These are phyloP conservation scores for Corythaeola cristata DNA, from an alignment of 2,113 vertebrate genomes.

Conservation along the genomic window DNA sequence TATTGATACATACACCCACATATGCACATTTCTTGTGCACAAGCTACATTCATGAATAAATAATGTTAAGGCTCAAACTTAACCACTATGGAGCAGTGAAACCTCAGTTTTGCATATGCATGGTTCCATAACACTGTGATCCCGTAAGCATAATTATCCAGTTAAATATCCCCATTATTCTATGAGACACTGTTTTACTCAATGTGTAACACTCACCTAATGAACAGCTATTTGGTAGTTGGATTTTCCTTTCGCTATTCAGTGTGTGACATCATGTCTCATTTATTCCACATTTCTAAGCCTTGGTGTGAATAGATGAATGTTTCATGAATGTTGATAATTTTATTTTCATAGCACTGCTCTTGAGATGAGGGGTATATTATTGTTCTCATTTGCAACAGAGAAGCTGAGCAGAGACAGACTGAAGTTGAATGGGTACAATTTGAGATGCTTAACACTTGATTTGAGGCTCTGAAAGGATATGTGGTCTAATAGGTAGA, in stretches of 20 bases:
- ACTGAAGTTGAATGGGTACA: not conserved
- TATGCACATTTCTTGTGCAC: not conserved
- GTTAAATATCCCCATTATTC: not conserved
- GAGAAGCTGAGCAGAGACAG: not conserved
- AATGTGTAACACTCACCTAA: not conserved
- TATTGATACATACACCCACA: not conserved
- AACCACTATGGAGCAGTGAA: not conserved
- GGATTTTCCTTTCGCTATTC: constrained; percentile 3
- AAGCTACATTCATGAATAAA: not conserved
- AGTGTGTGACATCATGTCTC: not conserved
- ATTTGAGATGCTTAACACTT: not conserved
- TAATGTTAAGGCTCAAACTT: not conserved
- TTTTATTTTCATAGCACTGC: constrained; percentile 25
- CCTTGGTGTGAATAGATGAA: constrained; percentile 6
- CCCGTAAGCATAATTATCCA: not conserved
- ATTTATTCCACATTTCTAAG: constrained; percentile 41
- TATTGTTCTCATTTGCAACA: constrained; percentile 40
- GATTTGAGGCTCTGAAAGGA: not conserved
- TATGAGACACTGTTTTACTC: not conserved
- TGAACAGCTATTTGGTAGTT: not conserved
- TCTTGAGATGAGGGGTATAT: constrained; percentile 39
- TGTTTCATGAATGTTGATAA: constrained; percentile 54
- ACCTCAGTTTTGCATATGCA: not conserved
- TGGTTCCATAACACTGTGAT: not conserved
- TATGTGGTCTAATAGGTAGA: not conserved